Conservation (phyloP, 2,797 vertebrate genomes). For the Myotis daubentonii region DNA sequence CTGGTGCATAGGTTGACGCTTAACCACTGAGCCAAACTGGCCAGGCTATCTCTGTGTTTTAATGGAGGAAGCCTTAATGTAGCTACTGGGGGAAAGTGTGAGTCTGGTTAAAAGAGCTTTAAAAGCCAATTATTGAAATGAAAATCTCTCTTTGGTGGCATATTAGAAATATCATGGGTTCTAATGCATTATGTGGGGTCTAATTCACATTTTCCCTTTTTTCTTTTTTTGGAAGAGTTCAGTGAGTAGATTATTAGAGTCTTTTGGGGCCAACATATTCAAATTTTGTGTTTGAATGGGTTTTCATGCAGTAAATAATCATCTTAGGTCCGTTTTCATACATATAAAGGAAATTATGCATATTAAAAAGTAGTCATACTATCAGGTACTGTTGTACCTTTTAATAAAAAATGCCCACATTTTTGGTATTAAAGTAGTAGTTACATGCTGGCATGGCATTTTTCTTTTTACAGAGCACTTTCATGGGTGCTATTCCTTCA, state of each 20-base stretch:
- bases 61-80: not conserved
- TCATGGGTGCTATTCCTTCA: not conserved
- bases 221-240: not conserved
- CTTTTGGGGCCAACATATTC: constrained; percentile 13
- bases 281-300: constrained; percentile 2
- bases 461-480: constrained; percentile 35
- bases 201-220: constrained; percentile 33
- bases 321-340: not conserved
- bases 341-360: constrained; percentile 50
- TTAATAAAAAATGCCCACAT: not conserved
- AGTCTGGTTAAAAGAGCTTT: constrained; percentile 39
- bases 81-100: not conserved
- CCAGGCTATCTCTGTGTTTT: not conserved
- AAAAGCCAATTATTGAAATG: constrained; percentile 23
- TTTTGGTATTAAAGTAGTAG: not conserved
- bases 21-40: too few species aligned
- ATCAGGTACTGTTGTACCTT: not conserved
- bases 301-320: not conserved
- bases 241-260: not conserved
- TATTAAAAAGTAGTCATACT: not conserved
- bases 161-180: constrained; percentile 14
- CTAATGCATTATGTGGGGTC: not conserved
- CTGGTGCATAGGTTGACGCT: too few species aligned
- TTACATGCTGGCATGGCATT: not conserved
- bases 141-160: constrained; percentile 9